phyloP scores from a whole-genome alignment of 2,113 vertebrate genomes.

The Otis tarda region DNA sequence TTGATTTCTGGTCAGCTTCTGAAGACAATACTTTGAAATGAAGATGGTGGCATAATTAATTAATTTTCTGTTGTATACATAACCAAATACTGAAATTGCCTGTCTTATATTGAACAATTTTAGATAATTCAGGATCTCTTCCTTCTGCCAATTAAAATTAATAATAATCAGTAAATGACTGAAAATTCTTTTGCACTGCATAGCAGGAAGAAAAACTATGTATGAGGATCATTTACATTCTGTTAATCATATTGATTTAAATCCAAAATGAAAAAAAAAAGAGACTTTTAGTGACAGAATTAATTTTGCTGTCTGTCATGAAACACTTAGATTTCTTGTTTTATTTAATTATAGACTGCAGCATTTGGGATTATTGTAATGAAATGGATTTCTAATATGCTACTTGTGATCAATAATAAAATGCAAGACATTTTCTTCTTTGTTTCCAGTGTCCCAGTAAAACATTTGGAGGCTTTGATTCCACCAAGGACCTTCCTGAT shows the following conservation, averaged over 20 bases:
- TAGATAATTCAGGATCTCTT: not conserved
- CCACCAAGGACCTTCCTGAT: constrained; percentile 96
- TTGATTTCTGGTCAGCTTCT: not conserved
- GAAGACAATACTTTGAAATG: not conserved
- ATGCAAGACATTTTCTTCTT: not conserved
- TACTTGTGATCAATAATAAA: not conserved
- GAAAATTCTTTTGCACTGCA: not conserved
- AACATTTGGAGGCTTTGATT: constrained; percentile 97
- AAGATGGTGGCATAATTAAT: not conserved
- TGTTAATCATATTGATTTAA: not conserved
- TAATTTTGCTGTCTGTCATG: not conserved
- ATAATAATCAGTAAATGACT: not conserved
- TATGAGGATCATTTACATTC: not conserved
- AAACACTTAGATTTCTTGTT: not conserved
- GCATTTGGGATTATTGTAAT: not conserved
- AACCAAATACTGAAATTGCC: not conserved
- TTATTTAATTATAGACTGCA: not conserved
- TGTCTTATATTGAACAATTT: not conserved
- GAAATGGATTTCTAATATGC: not conserved
- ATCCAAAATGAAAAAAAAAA: not conserved
- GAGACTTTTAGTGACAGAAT: not conserved
- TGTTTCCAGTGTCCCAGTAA: constrained; percentile 92
- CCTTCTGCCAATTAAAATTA: not conserved
- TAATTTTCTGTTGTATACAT: not conserved
- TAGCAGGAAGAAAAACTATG: not conserved